A percentile compares a stretch with the other conserved stretches of the same genome.
phyloP scores from a whole-genome alignment of 2,113 vertebrate genomes.

The Ictalurus furcatus region DNA sequence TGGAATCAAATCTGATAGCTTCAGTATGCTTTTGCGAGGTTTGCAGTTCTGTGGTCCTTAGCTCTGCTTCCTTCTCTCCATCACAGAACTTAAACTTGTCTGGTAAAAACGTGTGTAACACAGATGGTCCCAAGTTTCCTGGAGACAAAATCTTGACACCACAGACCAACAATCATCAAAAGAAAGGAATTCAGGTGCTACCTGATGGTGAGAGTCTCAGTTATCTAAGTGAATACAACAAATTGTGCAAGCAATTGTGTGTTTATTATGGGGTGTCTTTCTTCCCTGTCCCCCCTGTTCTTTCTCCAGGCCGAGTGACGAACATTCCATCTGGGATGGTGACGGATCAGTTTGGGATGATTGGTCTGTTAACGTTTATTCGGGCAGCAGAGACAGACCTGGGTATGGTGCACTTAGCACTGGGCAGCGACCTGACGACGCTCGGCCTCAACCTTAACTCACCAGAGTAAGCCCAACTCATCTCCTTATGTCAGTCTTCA shows the following conservation, averaged over 20 bases:
- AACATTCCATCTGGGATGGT: constrained; percentile 99
- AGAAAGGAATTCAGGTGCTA: constrained; percentile 99
- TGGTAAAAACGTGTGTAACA: constrained; percentile 89
- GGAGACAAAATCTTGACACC: constrained; percentile 92
- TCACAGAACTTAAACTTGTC: constrained; percentile 93
- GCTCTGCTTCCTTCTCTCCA: background rate
- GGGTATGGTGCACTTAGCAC: constrained; percentile 97
- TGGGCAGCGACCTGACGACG: constrained; percentile 98
- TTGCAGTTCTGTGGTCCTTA: background rate
- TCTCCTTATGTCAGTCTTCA: background rate
- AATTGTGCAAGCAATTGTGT: background rate
- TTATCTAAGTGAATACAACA: background rate
- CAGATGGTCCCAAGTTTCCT: constrained; percentile 97
- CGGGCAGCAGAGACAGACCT: constrained; percentile 97
- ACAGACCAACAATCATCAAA: constrained; percentile 99
- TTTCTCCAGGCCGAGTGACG: constrained; percentile 87
- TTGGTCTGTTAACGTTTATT: constrained; percentile 97
- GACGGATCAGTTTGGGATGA: constrained; percentile 99
- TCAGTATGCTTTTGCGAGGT: background rate
- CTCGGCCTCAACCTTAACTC: constrained; percentile 99
- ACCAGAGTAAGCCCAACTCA: constrained; percentile 86
- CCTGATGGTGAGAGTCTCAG: constrained; percentile 83
- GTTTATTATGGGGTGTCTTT: background rate
- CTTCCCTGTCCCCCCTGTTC: background rate
- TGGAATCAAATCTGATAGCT: background rate